Base-by-base conservation (phyloP, 1,140 invertebrate species). In the Lysiphlebus fabarum region DNA sequence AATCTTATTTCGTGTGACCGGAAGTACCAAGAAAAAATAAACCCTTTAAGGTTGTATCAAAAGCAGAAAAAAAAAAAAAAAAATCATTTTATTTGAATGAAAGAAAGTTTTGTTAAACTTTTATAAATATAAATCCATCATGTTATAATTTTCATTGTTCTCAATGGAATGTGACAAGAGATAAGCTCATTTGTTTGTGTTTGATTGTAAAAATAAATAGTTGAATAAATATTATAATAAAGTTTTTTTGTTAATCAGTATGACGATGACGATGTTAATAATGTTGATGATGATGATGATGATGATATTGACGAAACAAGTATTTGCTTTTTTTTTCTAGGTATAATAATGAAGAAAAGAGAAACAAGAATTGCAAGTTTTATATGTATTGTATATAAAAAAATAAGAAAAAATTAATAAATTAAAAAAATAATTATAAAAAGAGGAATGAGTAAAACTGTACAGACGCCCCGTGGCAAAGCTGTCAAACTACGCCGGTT, bases 391-490 rank as follows among this genome's bases (percentile, higher is more conserved):
- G 17, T 26, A 26, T 26, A 26, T 38, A 44, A 58, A 26, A 41
- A 44, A 53, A 45, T 36, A 47, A 58, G 41, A 50, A 33, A 37
- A 34, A 26, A 2, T 26, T 26, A 26, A 26, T 26, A 26, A 26
- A n/a, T n/a, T 26, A 26, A 26, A 26, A 26, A 26, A n/a, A n/a
- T n/a, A n/a, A n/a, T n/a, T n/a, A 26, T 26, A 1, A 26, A 26
- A 26, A 65, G 65, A 66, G 60, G 65, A 66, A 54, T 75, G 73
- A 73, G 72, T 74, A 73, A 71, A 73, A 73, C 72, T n/a, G n/a
- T 72, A 70, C 67, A 69, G 73, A 76, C 74, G 70, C 74, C 75
- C 73, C 72, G 73, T 72, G 75, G 74, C 74, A 77, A n/a, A 75
- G 71, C 72, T 75, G 73, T 75, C 75, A 77, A 76, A 77, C 75